Base-by-base conservation (phyloP, 2,113 vertebrate genomes). In the Dissostichus mawsoni region DNA sequence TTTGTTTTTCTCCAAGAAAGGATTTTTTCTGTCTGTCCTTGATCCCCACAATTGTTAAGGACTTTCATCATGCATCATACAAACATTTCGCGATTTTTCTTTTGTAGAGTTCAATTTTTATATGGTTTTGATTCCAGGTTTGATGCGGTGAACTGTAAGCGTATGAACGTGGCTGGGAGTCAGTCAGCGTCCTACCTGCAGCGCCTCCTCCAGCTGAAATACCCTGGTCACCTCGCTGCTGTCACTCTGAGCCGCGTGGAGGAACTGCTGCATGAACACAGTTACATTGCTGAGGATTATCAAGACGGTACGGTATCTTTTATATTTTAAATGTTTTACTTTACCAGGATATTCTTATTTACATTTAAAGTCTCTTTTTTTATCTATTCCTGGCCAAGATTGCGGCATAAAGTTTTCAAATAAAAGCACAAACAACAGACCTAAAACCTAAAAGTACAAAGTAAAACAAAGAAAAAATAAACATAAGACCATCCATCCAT, bases 191-290 rank as follows among this genome's bases (percentile, higher is more conserved):
- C 96, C 0, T 99, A 99, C 88, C 96, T 99, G 23, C 98, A 99
- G 90, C 96, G 97, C 1, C 96, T 99, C 41, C 95, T 99, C 16
- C 98, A 99, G 92, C 95, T 99, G 3, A 99, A 99, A 76, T 99
- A 99, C 58, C 98, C 98, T 0, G 98, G 97, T 10, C 97, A 99
- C 53, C 94, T 98, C 2, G 94, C 96, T 0, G 96, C 97, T 56
- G 95, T 99, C 83, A 98, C 98, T 0, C 96, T 98, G 17, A 98
- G 97, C 87, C 97, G 98, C 33, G 97, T 97, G 96, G 98, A 99
- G 90, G 97, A 99, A 81, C 96, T 99, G 63, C 93, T 99, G 69
- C 98, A 99, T 0, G 95, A 97, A 51, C 98, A 99, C 83, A 98
- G 98, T 92, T 99, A 99, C 82, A 67, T 96, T 0, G 97, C 98